phyloP scores from a whole-genome alignment of 2,888 invertebrate genomes.

The Lasiommata megera region DNA sequence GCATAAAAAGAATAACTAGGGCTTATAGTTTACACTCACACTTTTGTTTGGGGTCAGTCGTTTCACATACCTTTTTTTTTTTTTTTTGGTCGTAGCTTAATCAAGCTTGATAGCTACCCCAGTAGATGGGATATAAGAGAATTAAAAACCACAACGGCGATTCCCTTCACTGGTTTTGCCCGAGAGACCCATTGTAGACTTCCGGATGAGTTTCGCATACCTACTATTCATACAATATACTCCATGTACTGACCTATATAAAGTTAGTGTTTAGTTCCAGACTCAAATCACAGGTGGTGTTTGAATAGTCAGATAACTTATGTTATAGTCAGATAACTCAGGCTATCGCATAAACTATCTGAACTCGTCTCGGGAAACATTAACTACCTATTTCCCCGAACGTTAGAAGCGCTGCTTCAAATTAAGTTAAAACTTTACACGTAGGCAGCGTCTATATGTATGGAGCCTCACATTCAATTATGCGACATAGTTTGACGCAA shows the following conservation, averaged over 20 bases:
- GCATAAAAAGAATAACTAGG: no score
- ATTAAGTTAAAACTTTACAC: slow-evolving; percentile 6
- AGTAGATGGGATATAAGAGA: no score
- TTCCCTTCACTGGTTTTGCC: no score
- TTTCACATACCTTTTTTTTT: no score
- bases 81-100: no score
- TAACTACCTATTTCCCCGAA: slow-evolving; percentile 17
- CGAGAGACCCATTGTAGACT: no score
- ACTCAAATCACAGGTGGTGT: neutral
- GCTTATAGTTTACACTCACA: no score
- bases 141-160: no score
- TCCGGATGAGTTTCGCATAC: no score
- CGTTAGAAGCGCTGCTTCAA: neutral
- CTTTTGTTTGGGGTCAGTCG: no score
- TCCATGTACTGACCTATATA: neutral
- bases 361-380: slow-evolving; percentile 4
- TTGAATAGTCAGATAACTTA: neutral
- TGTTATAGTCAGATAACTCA: slow-evolving; percentile 1
- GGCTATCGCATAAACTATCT: neutral
- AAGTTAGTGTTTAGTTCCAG: neutral
- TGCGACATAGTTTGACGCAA: neutral
- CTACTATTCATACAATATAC: no score
- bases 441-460: neutral
- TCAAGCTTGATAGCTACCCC: no score
- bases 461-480: neutral